Evolutionary conservation across 2,888 invertebrate species (phyloP).

Genomic region (Cepaea hortensis): DNA sequence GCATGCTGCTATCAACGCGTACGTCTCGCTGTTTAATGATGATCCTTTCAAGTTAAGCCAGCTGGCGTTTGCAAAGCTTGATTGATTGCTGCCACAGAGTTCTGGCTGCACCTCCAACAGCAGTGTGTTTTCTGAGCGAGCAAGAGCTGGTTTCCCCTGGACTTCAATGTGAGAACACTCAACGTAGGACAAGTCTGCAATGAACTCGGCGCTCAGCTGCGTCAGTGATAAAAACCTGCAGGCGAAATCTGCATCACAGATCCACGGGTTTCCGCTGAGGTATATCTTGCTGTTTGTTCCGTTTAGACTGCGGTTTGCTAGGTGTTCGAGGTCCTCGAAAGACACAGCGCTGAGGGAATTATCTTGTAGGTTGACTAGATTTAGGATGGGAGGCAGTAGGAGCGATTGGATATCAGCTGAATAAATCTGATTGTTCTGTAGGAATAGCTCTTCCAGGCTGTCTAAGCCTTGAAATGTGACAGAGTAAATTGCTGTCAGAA

Average conservation of each 20-base stretch:
- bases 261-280: conserved; percentile 51
- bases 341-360: conserved; percentile 47
- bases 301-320: not conserved
- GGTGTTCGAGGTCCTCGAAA: conserved; percentile 18
- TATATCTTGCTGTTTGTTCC: not conserved
- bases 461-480: conserved; percentile 56
- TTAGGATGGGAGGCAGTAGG: conserved; percentile 48
- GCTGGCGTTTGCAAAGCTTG: conserved; percentile 34
- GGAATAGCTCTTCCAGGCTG: conserved; percentile 52
- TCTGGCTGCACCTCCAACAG: conserved; percentile 36
- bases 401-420: conserved; percentile 55
- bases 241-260: conserved; percentile 49
- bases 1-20: conserved; percentile 48
- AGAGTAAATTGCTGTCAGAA: conserved; percentile 52
- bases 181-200: conserved; percentile 27
- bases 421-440: conserved; percentile 56
- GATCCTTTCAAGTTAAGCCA: not conserved
- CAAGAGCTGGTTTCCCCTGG: not conserved
- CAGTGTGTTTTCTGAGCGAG: not conserved
- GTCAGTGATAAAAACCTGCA: conserved; percentile 49
- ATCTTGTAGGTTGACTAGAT: conserved; percentile 49
- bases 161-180: not conserved
- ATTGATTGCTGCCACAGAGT: conserved; percentile 38
- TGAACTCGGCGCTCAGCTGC: conserved; percentile 15
- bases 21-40: conserved; percentile 23